Evolutionary conservation across 2,888 invertebrate genomes (phyloP), one percentile per base, ranked within the genome.

Genomic region (Onchidella celtica): DNA sequence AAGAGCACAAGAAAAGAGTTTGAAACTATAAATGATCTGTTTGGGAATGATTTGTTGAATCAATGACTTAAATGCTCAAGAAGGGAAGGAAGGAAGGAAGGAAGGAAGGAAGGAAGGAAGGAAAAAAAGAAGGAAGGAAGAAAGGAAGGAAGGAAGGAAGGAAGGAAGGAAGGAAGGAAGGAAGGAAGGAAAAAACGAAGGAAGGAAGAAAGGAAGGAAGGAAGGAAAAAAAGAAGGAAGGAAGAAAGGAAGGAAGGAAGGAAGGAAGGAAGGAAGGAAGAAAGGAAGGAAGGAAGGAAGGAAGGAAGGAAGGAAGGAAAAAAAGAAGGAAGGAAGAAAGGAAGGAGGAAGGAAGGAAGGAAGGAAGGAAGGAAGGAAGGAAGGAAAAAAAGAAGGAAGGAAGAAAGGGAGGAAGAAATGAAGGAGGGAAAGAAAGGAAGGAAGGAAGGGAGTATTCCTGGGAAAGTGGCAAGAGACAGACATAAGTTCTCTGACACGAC

Each of bases 51-150:
- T n/a, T n/a, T n/a, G n/a, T n/a, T n/a, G n/a, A n/a, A n/a, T n/a
- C n/a, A n/a, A n/a, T n/a, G n/a, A n/a, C n/a, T n/a, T n/a, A n/a
- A n/a, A n/a, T n/a, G n/a, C n/a, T n/a, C n/a, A n/a, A n/a, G n/a
- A n/a, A n/a, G n/a, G n/a, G n/a, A n/a, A n/a, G n/a, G n/a, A 73
- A 14, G 34, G 40, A 65, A 34, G 9, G 83, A 84, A n/a, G 75
- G 75, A 47, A 77, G 76, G 59, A 76, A 82, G 27, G 74, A 17
- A 69, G 63, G 34, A 40, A 11, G 32, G 47, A 29, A 61, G 34
- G 66, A 36, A 74, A 27, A 55, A 17, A 55, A 21, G 61, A 11
- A 81, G 40, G 72, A 59, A 75, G 32, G 17, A 55, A 61, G 36
- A 66, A 34, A 59, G 55, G 68, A 68, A 27, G 47, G 70, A 70